These are phyloP conservation scores for Nothocercus julius DNA, from an alignment of 2,113 vertebrate genomes.

Conservation along the genomic window DNA sequence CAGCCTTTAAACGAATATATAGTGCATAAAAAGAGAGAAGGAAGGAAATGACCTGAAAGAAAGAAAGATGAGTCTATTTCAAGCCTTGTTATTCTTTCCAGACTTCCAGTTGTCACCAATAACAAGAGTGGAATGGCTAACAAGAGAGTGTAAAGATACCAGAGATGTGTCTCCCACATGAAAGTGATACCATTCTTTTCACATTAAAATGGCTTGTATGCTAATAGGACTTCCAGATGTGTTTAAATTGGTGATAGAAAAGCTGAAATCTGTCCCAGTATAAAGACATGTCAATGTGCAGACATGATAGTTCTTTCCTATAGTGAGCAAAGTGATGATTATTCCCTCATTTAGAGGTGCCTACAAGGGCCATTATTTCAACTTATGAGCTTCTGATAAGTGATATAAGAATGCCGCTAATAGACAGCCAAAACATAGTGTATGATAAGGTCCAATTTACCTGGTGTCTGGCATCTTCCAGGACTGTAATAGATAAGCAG, in stretches of 20 bases:
- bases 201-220: neutral
- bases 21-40: neutral
- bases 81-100: neutral
- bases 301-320: neutral
- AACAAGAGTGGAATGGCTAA: neutral
- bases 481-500: neutral
- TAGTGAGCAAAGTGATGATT: neutral
- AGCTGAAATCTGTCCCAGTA: neutral
- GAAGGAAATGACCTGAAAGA: neutral
- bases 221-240: neutral
- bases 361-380: neutral
- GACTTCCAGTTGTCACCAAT: neutral
- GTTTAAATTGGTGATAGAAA: neutral
- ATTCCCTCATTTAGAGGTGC: neutral
- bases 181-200: neutral
- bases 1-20: neutral
- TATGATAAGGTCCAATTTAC: neutral
- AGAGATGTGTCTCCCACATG: neutral
- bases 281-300: neutral
- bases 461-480: neutral
- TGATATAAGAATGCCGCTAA: neutral
- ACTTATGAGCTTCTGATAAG: neutral
- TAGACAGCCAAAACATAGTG: neutral
- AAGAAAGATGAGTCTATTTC: neutral
- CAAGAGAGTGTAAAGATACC: neutral